Evolutionary conservation across 2,113 vertebrate genomes (phyloP).

Genomic region (Lophius piscatorius): DNA sequence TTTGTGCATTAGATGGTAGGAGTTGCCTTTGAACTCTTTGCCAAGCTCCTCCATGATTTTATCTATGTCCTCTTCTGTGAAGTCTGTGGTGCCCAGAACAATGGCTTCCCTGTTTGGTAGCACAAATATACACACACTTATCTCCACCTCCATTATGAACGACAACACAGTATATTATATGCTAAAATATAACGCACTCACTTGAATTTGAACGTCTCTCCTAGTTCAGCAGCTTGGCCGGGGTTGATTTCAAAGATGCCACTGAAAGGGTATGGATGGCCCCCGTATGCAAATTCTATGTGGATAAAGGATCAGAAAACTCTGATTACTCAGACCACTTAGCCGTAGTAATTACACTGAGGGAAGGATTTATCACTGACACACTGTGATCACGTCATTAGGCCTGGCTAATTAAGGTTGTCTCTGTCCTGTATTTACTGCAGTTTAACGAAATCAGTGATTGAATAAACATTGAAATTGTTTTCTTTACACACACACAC

Average conservation of each 20-base stretch:
- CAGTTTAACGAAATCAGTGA: constrained; percentile 13
- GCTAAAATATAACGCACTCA: constrained; percentile 66
- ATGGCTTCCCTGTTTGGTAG: constrained; percentile 85
- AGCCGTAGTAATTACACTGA: constrained; percentile 43
- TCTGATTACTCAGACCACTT: neutral
- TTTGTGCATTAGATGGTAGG: constrained; percentile 91
- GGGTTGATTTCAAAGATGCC: constrained; percentile 95
- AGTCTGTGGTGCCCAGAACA: constrained; percentile 90
- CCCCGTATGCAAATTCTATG: constrained; percentile 93
- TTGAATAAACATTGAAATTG: neutral
- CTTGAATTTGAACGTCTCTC: constrained; percentile 97
- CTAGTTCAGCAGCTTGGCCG: constrained; percentile 88
- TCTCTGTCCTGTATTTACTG: constrained; percentile 26
- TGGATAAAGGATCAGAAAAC: constrained; percentile 36
- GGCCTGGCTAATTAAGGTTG: constrained; percentile 29
- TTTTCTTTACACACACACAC: too few relatives aligned
- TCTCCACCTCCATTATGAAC: neutral
- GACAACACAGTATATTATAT: neutral
- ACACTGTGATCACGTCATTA: constrained; percentile 43
- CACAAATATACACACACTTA: neutral
- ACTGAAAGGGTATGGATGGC: constrained; percentile 94
- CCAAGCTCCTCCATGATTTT: constrained; percentile 94
- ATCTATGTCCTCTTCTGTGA: constrained; percentile 89
- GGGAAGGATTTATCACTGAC: constrained; percentile 24
- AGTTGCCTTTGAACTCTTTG: constrained; percentile 89